Percentiles rank a stretch among this genome's conserved stretches.
Conservation (phyloP, 2,888 invertebrate species). For the Brassicogethes aeneus region DNA sequence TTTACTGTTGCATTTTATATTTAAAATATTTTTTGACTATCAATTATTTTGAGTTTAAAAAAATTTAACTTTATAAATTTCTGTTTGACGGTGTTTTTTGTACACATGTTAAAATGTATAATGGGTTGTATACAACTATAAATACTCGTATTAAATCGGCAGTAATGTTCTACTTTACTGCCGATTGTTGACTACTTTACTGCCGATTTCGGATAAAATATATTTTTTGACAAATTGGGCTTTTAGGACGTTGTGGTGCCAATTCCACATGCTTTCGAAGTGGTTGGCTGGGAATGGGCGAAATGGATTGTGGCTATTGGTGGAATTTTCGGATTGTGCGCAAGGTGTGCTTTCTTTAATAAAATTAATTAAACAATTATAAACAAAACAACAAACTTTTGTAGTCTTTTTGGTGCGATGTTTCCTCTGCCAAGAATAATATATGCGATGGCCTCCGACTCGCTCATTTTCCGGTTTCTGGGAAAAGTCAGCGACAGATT, state of each 20-base stretch:
- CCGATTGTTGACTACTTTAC: no score
- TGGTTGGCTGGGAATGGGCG: conserved; percentile 66
- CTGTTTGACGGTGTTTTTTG: background rate
- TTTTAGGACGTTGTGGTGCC: conserved; percentile 66
- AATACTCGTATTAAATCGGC: no score
- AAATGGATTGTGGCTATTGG: conserved; percentile 79
- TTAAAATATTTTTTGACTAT: no score
- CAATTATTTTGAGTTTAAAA: no score
- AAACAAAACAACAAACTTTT: conserved; percentile 11
- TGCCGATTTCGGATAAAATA: background rate
- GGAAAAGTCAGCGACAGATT: conserved; percentile 64
- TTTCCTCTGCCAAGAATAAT: conserved; percentile 79
- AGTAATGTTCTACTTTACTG: no score
- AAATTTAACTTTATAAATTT: no score
- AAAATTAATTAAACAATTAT: background rate
- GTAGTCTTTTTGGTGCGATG: conserved; percentile 73
- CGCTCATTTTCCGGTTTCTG: conserved; percentile 68
- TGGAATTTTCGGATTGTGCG: conserved; percentile 75
- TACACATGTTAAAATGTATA: background rate
- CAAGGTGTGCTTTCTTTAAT: conserved; percentile 48
- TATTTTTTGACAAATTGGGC: conserved; percentile 2
- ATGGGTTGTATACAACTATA: no score
- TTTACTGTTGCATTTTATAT: no score
- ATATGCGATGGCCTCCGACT: conserved; percentile 84
- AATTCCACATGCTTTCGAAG: conserved; percentile 68